Evolutionary conservation across 2,113 vertebrate species (phyloP).

Genomic region (Chloebia gouldiae): DNA sequence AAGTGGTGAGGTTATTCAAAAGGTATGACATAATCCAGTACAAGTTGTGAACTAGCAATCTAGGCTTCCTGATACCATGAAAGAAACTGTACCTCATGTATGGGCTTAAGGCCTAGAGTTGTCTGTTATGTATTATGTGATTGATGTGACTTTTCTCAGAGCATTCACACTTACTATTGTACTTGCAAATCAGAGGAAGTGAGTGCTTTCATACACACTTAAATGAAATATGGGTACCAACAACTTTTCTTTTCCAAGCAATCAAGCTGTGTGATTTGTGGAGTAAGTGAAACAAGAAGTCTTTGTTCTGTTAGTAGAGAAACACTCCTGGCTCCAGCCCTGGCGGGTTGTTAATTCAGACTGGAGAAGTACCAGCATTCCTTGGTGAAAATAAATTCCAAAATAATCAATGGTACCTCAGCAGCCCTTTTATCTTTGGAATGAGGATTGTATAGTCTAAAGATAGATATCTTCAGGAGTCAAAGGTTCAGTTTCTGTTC

Average conservation of each 20-base stretch:
- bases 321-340: neutral
- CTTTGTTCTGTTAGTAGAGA: neutral
- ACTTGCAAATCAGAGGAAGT: neutral
- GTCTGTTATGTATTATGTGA: neutral
- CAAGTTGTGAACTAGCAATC: neutral
- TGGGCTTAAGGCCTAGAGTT: neutral
- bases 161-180: neutral
- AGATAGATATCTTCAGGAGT: constrained; percentile 3
- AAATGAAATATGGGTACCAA: neutral
- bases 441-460: neutral
- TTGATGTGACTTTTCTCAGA: neutral
- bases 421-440: constrained; percentile 2
- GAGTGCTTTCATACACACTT: neutral
- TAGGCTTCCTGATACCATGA: neutral
- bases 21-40: neutral
- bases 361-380: neutral
- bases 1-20: neutral
- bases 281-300: constrained; percentile 23
- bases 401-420: constrained; percentile 21
- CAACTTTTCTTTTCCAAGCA: neutral
- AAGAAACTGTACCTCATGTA: neutral
- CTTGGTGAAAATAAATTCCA: constrained; percentile 47
- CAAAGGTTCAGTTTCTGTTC: constrained; percentile 15
- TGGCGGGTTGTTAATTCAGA: neutral
- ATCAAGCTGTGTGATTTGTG: constrained; percentile 5